Evolutionary conservation across 30 jellyfish, hydroid and myxozoan species (phyloP).

Genomic region (Pseudorhiza aurosa): DNA sequence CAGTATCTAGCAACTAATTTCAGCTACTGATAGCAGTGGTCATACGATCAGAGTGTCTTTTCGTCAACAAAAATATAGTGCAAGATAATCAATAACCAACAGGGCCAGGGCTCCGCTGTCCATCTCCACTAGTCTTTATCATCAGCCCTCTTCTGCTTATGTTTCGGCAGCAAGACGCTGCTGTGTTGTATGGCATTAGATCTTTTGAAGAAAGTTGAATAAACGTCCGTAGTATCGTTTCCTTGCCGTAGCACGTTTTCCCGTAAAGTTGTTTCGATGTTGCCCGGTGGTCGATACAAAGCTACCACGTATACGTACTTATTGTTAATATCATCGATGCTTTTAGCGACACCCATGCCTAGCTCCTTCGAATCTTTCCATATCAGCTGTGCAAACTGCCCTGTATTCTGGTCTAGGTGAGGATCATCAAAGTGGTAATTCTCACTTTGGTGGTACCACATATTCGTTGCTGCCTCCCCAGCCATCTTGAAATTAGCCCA

Average conservation of each 20-base stretch:
- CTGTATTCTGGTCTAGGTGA: slow-evolving; percentile 95
- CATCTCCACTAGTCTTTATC: slow-evolving; percentile 6
- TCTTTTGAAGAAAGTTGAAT: slow-evolving; percentile 91
- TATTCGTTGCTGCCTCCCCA: slow-evolving; percentile 96
- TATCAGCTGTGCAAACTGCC: slow-evolving; percentile 96
- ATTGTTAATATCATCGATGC: slow-evolving; percentile 96
- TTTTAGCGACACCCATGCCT: slow-evolving; percentile 99
- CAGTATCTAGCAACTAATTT: no score
- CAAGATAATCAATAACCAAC: no score
- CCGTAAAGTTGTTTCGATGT: slow-evolving; percentile 90
- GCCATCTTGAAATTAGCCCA: slow-evolving; percentile 98
- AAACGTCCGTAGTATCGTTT: slow-evolving; percentile 91
- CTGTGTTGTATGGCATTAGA: slow-evolving; percentile 37
- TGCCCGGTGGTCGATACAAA: slow-evolving; percentile 96
- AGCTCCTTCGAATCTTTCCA: slow-evolving; percentile 97
- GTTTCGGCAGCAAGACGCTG: slow-evolving; percentile 42
- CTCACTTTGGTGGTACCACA: slow-evolving; percentile 95
- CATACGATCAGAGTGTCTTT: no score
- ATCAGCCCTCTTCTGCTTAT: background rate
- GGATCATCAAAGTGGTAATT: slow-evolving; percentile 92
- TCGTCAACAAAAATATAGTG: no score
- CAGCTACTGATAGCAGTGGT: no score
- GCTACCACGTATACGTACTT: slow-evolving; percentile 95
- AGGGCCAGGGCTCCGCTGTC: no score
- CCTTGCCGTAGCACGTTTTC: slow-evolving; percentile 89